Evolutionary conservation across 2,113 vertebrate genomes (phyloP), one percentile per base, ranked within the genome.

Genomic region (Nematolebias whitei): DNA sequence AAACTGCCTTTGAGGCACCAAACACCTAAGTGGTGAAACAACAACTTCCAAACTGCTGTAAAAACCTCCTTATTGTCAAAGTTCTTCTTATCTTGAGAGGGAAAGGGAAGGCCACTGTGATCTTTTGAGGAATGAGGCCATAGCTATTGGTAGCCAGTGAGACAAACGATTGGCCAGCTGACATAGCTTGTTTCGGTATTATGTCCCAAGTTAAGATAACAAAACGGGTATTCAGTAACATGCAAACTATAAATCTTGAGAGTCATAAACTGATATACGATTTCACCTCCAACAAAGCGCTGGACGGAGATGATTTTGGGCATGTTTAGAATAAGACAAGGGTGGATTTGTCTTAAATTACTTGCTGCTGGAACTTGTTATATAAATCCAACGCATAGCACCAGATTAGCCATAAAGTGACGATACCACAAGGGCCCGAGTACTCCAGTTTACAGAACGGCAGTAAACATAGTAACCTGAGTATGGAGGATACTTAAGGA

Each of bases 1-100:
- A 84, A 87, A 75, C 64, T 72, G 66, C 71, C 77, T 83, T 22
- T 5, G 69, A 74, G 82, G 67, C 68, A 75, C 64, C 71, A 80
- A 85, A 87, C 84, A 82, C 82, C 83, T 43, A 63, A 76, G 80
- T 79, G 80, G 80, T 66, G 66, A 82, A 84, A 80, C 77, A 87
- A 84, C 68, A 69, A 50, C 55, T 71, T 84, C 73, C 82, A 78
- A 81, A 77, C 80, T 68, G 74, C 78, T 67, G 74, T 66, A 78
- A 90, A 78, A 80, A 84, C 78, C 67, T 81, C 67, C 58, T 68
- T 51, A 64, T 74, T 74, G 81, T 83, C 61, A 50, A 32, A 76
- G 55, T 56, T 45, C 39, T 49, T 74, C 73, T 85, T 84, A 84
- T 84, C 80, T 76, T 11, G n/a, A 39, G 49, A 19, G 54, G 44